Percentiles rank a stretch among this genome's conserved stretches.
Evolutionary conservation across 2,797 vertebrate species (phyloP).

Genomic region (Notolepis coatsorum): DNA sequence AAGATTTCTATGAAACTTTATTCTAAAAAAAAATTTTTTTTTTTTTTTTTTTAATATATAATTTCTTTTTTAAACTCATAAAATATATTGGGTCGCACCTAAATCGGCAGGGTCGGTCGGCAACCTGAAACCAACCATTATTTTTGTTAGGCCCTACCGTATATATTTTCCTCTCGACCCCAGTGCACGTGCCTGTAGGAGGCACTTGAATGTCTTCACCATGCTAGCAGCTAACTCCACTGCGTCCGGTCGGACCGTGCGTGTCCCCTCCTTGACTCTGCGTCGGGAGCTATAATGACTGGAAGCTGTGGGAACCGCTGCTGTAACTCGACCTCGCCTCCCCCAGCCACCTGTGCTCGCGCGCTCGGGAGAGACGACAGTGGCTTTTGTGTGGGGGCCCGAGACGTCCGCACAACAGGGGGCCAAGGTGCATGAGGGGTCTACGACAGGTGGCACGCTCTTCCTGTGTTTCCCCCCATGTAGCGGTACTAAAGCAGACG

Average conservation of each 20-base stretch:
- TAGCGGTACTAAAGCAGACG: conserved; percentile 26
- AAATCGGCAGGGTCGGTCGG: too few species aligned
- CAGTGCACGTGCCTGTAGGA: too few species aligned
- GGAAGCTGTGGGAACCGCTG: conserved; percentile 37
- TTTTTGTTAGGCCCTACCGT: conserved; percentile 7
- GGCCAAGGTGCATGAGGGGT: conserved; percentile 58
- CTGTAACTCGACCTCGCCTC: conserved; percentile 70
- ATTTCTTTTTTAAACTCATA: too few species aligned
- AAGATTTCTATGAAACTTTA: too few species aligned
- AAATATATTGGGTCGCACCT: too few species aligned
- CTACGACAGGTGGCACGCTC: conserved; percentile 77
- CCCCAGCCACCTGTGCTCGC: conserved; percentile 81
- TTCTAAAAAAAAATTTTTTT: too few species aligned
- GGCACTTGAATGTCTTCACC: conserved; percentile 4
- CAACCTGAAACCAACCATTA: too few species aligned
- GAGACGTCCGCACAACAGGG: conserved; percentile 74
- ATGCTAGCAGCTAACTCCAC: background rate
- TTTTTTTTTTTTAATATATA: too few species aligned
- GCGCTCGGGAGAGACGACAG: conserved; percentile 74
- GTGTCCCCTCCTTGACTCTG: conserved; percentile 55
- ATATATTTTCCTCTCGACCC: too few species aligned
- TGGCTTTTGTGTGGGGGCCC: conserved; percentile 76
- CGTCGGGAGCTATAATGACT: background rate
- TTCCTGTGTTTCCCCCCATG: conserved; percentile 32
- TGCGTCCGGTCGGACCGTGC: conserved; percentile 12